Evolutionary conservation across 2,113 vertebrate genomes (phyloP).

Genomic region (Sterna hirundo): DNA sequence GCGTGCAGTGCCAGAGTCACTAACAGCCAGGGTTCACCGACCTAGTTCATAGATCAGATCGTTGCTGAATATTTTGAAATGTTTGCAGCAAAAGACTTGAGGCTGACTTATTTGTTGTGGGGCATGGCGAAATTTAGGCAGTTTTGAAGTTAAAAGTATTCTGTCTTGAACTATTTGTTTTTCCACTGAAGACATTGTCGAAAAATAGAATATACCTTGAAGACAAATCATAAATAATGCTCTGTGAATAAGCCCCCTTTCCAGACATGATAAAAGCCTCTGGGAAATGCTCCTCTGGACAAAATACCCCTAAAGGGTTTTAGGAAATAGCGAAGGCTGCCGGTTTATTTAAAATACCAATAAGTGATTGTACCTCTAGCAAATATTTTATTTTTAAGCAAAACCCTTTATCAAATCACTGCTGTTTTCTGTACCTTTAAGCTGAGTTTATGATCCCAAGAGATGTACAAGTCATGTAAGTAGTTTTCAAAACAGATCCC

Average conservation of each 20-base stretch:
- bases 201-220: conserved; percentile 5
- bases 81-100: background rate
- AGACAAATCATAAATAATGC: conserved; percentile 11
- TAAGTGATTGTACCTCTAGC: background rate
- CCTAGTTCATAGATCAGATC: background rate
- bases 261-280: background rate
- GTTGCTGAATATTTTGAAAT: background rate
- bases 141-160: background rate
- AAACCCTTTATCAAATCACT: background rate
- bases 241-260: background rate
- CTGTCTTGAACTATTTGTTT: background rate
- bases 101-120: background rate
- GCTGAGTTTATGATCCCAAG: background rate
- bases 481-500: background rate
- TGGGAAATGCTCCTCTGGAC: background rate
- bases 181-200: background rate
- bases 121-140: background rate
- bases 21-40: background rate
- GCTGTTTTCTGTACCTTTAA: background rate
- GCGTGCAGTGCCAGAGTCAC: background rate
- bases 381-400: background rate
- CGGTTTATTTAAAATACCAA: background rate
- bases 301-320: background rate
- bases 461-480: background rate
- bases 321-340: background rate